Evolutionary conservation across 2,797 vertebrate species (phyloP).

Genomic region (Gobionotothen gibberifrons): DNA sequence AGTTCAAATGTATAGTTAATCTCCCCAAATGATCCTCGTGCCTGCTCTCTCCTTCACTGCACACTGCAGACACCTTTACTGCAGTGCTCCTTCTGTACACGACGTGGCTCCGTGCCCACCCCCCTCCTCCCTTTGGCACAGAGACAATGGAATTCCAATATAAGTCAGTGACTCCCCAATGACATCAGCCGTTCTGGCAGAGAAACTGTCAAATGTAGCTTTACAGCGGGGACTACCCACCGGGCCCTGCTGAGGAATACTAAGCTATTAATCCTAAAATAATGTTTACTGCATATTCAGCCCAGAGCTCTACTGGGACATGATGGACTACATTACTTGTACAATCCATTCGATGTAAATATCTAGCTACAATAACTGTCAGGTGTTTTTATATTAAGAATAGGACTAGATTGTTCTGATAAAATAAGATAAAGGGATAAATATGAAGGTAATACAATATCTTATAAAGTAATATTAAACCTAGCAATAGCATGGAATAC

Average conservation of each 20-base stretch:
- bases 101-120: conserved; percentile 22
- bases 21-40: not conserved
- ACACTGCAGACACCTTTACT: conserved; percentile 26
- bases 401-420: conserved; percentile 7
- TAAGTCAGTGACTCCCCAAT: conserved; percentile 52
- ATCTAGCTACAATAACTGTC: not conserved
- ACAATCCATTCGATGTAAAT: conserved; percentile 25
- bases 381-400: not conserved
- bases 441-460: not conserved
- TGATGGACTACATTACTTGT: conserved; percentile 4
- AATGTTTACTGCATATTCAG: conserved; percentile 40
- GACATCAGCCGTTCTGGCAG: conserved; percentile 58
- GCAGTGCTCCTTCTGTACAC: conserved; percentile 36
- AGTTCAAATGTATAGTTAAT: conserved; percentile 9
- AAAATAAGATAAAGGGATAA: not conserved
- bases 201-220: conserved; percentile 37
- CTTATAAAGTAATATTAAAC: too few relatives aligned
- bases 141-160: conserved; percentile 66
- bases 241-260: conserved; percentile 41
- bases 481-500: not conserved
- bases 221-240: conserved; percentile 28
- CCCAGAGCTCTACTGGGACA: not conserved
- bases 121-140: conserved; percentile 51
- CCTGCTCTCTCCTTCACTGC: conserved; percentile 10
- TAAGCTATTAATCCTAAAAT: conserved; percentile 35